Conservation (phyloP, 2,113 vertebrate species). For the Pomatorhinus ruficollis region DNA sequence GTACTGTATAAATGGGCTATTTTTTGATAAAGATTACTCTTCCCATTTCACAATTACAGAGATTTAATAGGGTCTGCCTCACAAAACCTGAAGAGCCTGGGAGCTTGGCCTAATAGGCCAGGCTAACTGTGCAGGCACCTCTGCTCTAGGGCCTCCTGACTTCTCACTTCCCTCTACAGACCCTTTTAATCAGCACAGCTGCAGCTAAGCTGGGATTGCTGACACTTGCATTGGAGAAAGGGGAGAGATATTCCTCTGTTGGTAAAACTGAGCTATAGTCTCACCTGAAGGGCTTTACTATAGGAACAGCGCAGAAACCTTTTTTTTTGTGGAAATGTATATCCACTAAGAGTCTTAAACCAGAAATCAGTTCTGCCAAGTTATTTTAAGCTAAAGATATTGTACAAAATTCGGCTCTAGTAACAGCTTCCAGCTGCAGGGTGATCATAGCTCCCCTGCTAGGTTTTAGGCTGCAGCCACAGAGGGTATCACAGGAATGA, state of each 20-base stretch:
- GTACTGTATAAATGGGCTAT: background rate
- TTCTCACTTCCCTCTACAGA: background rate
- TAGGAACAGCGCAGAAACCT: rapidly evolving
- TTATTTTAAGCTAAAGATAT: background rate
- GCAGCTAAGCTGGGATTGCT: background rate
- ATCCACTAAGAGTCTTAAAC: background rate
- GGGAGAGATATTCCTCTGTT: background rate
- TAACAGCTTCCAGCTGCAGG: background rate
- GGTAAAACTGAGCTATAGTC: background rate
- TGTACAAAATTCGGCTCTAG: background rate
- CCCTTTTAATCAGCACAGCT: background rate
- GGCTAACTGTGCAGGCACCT: background rate
- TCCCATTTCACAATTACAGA: background rate
- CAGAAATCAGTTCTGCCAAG: background rate
- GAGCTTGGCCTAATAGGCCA: background rate
- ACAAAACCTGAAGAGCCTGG: background rate
- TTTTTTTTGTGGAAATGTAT: background rate
- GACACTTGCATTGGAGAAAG: background rate
- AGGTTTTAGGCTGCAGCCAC: background rate
- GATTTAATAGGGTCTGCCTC: background rate
- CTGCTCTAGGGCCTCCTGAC: background rate
- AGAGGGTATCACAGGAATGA: background rate
- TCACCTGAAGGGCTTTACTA: background rate
- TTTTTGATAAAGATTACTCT: background rate
- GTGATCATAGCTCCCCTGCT: background rate